These are phyloP conservation scores for Exocentrus adspersus DNA, from an alignment of 2,888 invertebrate species.

Conservation along the genomic window DNA sequence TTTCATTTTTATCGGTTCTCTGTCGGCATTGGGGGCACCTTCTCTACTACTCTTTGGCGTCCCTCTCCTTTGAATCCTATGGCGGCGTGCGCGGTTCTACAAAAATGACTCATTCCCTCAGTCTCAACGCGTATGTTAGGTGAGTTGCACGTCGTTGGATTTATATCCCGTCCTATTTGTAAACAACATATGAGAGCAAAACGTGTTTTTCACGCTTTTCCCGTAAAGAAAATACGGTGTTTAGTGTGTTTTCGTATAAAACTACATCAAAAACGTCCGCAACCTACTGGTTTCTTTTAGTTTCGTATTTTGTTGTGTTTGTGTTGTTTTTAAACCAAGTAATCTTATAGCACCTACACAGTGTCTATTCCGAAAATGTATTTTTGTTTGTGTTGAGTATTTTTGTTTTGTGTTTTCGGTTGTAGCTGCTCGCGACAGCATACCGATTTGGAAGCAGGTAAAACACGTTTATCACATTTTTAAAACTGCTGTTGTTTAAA, in stretches of 20 bases:
- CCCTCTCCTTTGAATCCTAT: constrained; percentile 36
- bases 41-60: constrained; percentile 9
- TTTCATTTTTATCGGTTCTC: neutral
- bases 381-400: constrained; percentile 31
- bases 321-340: constrained; percentile 26
- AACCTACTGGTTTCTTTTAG: neutral
- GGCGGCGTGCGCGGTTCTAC: constrained; percentile 39
- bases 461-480: neutral
- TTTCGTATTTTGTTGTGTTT: constrained; percentile 27
- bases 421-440: neutral
- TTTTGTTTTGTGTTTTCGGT: constrained; percentile 18
- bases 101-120: constrained; percentile 44
- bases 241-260: neutral
- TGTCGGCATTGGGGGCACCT: neutral
- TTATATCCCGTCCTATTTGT: constrained; percentile 34
- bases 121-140: constrained; percentile 31
- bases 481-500: constrained; percentile 16
- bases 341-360: constrained; percentile 2
- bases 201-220: constrained; percentile 33
- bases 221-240: constrained; percentile 14
- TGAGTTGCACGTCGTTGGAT: constrained; percentile 29
- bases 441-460: constrained; percentile 17
- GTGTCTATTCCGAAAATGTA: constrained; percentile 16
- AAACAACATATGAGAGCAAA: constrained; percentile 41
- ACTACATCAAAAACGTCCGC: neutral